These are phyloP conservation scores for Paratilapia polleni DNA, from an alignment of 2,113 vertebrate genomes.

Conservation along the genomic window DNA sequence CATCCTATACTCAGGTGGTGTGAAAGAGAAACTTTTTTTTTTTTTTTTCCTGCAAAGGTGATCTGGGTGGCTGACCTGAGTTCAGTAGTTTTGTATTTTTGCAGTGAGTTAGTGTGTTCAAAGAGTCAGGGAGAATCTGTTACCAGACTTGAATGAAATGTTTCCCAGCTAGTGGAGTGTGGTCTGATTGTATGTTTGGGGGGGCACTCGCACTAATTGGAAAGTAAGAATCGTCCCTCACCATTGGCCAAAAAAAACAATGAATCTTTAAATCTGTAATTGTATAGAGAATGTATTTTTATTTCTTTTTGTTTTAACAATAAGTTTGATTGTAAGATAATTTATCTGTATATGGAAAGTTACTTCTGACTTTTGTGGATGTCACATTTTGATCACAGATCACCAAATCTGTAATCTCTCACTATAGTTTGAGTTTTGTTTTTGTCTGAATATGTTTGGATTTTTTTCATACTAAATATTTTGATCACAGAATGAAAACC, in stretches of 20 bases:
- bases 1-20: conserved; percentile 60
- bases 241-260: conserved; percentile 33
- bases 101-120: background rate
- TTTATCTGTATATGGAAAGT: conserved; percentile 24
- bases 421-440: background rate
- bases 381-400: background rate
- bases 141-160: conserved; percentile 13
- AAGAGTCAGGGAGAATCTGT: conserved; percentile 42
- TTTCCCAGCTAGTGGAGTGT: background rate
- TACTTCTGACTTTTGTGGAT: background rate
- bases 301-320: conserved; percentile 6
- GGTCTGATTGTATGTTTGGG: conserved; percentile 4
- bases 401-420: background rate
- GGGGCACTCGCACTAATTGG: conserved; percentile 17
- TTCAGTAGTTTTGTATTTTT: conserved; percentile 30
- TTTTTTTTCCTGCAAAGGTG: background rate
- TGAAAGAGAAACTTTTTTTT: conserved; percentile 8
- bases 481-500: background rate
- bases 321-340: background rate
- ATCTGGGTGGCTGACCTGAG: background rate
- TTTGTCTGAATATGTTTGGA: background rate
- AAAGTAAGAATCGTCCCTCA: conserved; percentile 8
- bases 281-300: conserved; percentile 46
- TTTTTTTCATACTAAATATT: background rate
- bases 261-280: conserved; percentile 15